Conservation (phyloP, 1,140 invertebrate species). For the Ruditapes philippinarum region DNA sequence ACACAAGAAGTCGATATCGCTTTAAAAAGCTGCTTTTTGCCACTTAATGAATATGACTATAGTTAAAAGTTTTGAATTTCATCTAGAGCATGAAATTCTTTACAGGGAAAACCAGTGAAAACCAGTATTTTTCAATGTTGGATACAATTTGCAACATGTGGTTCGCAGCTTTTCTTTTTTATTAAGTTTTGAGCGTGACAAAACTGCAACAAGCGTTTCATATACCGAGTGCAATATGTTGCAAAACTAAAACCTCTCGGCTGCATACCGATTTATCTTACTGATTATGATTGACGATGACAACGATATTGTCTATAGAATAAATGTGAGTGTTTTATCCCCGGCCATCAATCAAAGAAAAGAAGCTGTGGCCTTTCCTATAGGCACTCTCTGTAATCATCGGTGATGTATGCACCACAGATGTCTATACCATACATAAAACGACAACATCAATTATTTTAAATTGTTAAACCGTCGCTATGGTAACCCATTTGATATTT, state of each 20-base stretch:
- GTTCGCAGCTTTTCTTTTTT: background rate
- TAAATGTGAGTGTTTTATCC: constrained; percentile 33
- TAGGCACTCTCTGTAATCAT: background rate
- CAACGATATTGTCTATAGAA: constrained; percentile 17
- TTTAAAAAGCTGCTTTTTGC: no score
- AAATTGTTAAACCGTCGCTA: constrained; percentile 57
- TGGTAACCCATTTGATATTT: constrained; percentile 47
- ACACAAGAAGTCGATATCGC: no score
- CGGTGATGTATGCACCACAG: constrained; percentile 57
- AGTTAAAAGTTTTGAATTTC: no score
- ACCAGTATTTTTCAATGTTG: no score
- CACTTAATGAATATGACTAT: no score
- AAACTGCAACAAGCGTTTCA: background rate
- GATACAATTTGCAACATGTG: no score
- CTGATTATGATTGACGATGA: constrained; percentile 23
- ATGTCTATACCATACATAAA: constrained; percentile 62
- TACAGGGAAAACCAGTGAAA: no score
- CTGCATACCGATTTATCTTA: constrained; percentile 1
- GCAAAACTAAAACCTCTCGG: background rate
- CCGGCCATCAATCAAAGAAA: constrained; percentile 19
- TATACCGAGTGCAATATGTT: constrained; percentile 6
- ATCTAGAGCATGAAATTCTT: no score
- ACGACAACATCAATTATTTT: constrained; percentile 67
- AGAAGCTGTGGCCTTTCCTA: constrained; percentile 1
- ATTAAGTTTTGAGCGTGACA: background rate